Percentiles rank a stretch among this genome's conserved stretches.
Evolutionary conservation across 2,797 vertebrate genomes (phyloP).

Genomic region (Antennarius maculatus): DNA sequence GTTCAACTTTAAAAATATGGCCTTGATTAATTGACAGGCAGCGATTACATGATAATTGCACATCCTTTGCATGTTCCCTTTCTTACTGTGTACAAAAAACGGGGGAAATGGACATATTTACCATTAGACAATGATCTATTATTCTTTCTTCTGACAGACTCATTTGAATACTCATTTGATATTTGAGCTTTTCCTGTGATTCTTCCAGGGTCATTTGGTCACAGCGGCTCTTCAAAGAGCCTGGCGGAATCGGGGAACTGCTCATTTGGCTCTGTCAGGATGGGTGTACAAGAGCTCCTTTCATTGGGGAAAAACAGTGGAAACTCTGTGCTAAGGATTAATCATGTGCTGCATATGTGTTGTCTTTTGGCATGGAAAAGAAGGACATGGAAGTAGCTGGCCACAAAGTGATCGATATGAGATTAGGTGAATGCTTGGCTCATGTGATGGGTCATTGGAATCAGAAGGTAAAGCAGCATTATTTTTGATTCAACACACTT

Average conservation of each 20-base stretch:
- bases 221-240: slow-evolving; percentile 73
- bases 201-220: slow-evolving; percentile 56
- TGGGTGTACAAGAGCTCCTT: slow-evolving; percentile 79
- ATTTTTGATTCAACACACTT: slow-evolving; percentile 38
- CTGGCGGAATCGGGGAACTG: slow-evolving; percentile 67
- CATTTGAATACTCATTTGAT: slow-evolving; percentile 56
- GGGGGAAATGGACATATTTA: slow-evolving; percentile 13
- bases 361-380: slow-evolving; percentile 53
- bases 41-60: not conserved
- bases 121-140: slow-evolving; percentile 3
- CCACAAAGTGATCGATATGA: slow-evolving; percentile 47
- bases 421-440: slow-evolving; percentile 46
- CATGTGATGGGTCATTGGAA: slow-evolving; percentile 80
- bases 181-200: slow-evolving; percentile 73
- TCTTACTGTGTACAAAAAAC: slow-evolving; percentile 11
- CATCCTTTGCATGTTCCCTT: not conserved
- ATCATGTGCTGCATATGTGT: slow-evolving; percentile 79
- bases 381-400: slow-evolving; percentile 44
- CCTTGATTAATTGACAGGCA: slow-evolving; percentile 30
- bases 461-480: slow-evolving; percentile 56
- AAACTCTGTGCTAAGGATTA: slow-evolving; percentile 79
- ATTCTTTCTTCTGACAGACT: slow-evolving; percentile 31
- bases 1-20: slow-evolving; percentile 13
- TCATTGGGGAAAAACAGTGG: slow-evolving; percentile 80
- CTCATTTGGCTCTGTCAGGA: slow-evolving; percentile 65